Conservation (phyloP, 2,888 invertebrate genomes). For the Parnassius glacialis region DNA sequence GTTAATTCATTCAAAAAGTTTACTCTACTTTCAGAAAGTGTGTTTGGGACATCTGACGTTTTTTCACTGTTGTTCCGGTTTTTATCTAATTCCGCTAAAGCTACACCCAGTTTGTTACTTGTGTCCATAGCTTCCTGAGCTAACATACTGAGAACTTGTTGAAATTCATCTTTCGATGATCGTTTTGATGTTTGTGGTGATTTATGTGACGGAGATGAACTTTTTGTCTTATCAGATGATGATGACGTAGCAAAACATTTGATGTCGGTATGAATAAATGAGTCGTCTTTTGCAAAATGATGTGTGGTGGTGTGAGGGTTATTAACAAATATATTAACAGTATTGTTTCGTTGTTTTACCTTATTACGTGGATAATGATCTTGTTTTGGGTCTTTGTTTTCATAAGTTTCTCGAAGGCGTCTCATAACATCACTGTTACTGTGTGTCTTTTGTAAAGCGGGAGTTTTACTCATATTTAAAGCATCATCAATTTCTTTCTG, state of each 20-base stretch:
- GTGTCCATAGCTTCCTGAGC: constrained; percentile 89
- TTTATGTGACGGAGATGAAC: constrained; percentile 79
- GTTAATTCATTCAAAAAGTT: constrained; percentile 74
- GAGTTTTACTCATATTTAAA: constrained; percentile 72
- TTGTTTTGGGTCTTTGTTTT: constrained; percentile 68
- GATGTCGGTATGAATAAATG: constrained; percentile 75
- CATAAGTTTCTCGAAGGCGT: constrained; percentile 69
- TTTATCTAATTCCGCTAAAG: constrained; percentile 81
- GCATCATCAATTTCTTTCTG: constrained; percentile 84
- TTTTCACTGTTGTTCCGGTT: constrained; percentile 68
- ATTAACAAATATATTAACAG: constrained; percentile 74
- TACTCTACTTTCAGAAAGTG: constrained; percentile 74
- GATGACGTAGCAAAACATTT: constrained; percentile 73
- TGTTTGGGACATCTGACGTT: constrained; percentile 67
- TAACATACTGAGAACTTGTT: constrained; percentile 86
- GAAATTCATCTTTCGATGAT: constrained; percentile 79
- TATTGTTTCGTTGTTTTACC: constrained; percentile 78
- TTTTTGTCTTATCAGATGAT: constrained; percentile 77
- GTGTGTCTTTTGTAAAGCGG: constrained; percentile 81
- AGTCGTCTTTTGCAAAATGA: constrained; percentile 77
- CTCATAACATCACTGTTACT: constrained; percentile 82
- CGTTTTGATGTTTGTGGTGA: constrained; percentile 76
- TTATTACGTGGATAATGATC: constrained; percentile 72
- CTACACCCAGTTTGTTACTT: constrained; percentile 85
- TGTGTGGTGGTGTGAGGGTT: constrained; percentile 68